phyloP scores from a whole-genome alignment of 2,113 vertebrate species.

The Corythoichthys intestinalis region DNA sequence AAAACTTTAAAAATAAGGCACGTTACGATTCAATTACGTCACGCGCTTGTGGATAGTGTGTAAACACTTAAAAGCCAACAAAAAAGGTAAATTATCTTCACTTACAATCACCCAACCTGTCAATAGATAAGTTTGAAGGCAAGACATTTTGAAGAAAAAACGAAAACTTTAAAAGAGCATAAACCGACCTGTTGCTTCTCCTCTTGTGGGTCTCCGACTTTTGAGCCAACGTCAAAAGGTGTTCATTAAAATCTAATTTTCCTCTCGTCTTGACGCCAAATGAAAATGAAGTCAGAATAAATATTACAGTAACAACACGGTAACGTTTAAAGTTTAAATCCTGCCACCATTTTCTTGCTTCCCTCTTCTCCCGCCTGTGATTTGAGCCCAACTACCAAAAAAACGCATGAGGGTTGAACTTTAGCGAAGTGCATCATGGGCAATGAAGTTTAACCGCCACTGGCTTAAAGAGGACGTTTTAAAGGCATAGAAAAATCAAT shows the following conservation, averaged over 20 bases:
- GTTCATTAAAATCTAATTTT: not conserved
- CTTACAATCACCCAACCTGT: no score
- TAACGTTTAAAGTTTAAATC: not conserved
- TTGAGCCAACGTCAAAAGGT: not conserved
- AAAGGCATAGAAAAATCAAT: not conserved
- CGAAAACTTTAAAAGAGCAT: not conserved
- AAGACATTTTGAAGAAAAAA: not conserved
- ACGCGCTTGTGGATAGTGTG: not conserved
- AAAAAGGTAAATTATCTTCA: not conserved
- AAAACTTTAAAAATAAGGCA: not conserved
- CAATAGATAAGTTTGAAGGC: not conserved
- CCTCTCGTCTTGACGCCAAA: not conserved
- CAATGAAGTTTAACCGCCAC: not conserved
- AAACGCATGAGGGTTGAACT: not conserved
- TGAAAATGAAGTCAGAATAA: not conserved
- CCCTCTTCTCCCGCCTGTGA: slow-evolving; percentile 7
- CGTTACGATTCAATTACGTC: not conserved
- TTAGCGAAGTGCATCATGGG: not conserved
- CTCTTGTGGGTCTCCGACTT: not conserved
- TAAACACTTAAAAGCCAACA: not conserved
- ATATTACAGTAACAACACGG: not conserved
- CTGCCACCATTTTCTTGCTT: not conserved
- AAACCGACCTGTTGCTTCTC: slow-evolving; percentile 4
- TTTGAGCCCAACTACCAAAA: not conserved
- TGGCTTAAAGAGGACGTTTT: not conserved